Base-by-base conservation (phyloP, 2,888 invertebrate genomes). In the Plebejus anna region DNA sequence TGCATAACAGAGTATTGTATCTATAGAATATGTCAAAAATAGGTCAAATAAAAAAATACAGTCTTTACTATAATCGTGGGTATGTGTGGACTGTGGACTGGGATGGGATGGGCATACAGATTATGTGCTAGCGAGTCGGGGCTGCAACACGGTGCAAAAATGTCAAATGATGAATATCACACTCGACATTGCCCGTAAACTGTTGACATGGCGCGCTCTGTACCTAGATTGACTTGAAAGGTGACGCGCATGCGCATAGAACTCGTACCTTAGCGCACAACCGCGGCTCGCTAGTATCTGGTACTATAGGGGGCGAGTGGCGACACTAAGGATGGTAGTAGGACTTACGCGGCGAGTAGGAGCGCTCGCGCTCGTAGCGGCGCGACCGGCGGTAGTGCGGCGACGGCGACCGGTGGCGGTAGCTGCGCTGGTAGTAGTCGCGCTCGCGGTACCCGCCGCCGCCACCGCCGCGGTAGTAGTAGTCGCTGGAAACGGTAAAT, bases 311-410 rank as follows among this genome's bases (percentile, higher is more conserved):
- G 57, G 32, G 55, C 55, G 51, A 61, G 70, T 51, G 32, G 55
- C 55, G 51, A 61, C 55, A 28, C 79, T 85, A 84, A 80, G 83
- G 84, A 78, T 84, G 84, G 84, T 85, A 85, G 83, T 85, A 85
- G 80, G 89, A 96, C 96, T 96, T 96, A 97, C 97, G 96, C 89
- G 97, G 97, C 83, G 97, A 96, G 90, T 97, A 97, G 80, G 97
- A 97, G 83, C 97, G 96, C 81, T 97, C 97, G 78, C 97, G 95
- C 82, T 97, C 96, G 88, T 96, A 96, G 83, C 96, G 96, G 79
- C 96, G 94, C 81, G 95, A 90, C 82, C 95, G 94, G 83, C 95
- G 94, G 91, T 96, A 96, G 90, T 96, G 96, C 78, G 97, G 97
- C 76, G 97, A 97, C 55, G 97, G 96, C 75, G 96, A 95, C 81